Percentiles rank a stretch among this genome's conserved stretches.
Evolutionary conservation across 1,140 invertebrate genomes (phyloP).

Genomic region (Scaptomyza hsui): DNA sequence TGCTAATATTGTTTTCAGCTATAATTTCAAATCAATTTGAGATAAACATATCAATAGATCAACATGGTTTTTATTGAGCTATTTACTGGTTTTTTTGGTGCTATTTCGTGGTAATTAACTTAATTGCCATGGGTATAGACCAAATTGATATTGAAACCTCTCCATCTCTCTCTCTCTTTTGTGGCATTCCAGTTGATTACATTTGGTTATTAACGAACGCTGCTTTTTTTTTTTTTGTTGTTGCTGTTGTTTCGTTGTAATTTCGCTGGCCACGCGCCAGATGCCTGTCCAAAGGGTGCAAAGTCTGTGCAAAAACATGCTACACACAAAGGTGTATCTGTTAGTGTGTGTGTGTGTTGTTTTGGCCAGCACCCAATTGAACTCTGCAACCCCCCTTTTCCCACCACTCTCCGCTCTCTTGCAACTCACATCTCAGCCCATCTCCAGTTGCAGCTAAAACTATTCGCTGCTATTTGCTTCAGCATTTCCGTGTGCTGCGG

Average conservation of each 20-base stretch:
- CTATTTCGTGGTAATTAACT: slow-evolving; percentile 16
- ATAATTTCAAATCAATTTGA: neutral
- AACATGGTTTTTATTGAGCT: slow-evolving; percentile 14
- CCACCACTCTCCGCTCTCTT: too few relatives aligned
- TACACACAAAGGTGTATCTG: neutral
- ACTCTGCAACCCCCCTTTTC: neutral
- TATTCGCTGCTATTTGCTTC: slow-evolving; percentile 12
- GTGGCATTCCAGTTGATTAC: slow-evolving; percentile 24
- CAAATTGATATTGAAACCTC: slow-evolving; percentile 10
- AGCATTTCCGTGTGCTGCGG: slow-evolving; percentile 34
- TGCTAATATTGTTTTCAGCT: neutral
- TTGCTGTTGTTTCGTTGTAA: slow-evolving; percentile 2
- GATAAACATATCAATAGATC: slow-evolving; percentile 6
- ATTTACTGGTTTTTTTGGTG: neutral
- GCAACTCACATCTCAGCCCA: neutral
- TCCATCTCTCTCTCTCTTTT: too few relatives aligned
- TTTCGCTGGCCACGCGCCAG: slow-evolving; percentile 31
- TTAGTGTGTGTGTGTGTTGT: neutral
- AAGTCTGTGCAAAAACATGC: slow-evolving; percentile 19
- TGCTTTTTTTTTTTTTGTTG: too few relatives aligned
- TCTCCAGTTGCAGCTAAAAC: slow-evolving; percentile 30
- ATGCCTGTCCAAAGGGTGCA: slow-evolving; percentile 25
- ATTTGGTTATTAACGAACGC: slow-evolving; percentile 29
- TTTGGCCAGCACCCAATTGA: slow-evolving; percentile 17
- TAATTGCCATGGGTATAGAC: slow-evolving; percentile 16